Percentiles rank a stretch among this genome's conserved stretches.
These are phyloP conservation scores for Aphodius sticticus DNA, from an alignment of 2,888 invertebrate genomes.

Conservation along the genomic window DNA sequence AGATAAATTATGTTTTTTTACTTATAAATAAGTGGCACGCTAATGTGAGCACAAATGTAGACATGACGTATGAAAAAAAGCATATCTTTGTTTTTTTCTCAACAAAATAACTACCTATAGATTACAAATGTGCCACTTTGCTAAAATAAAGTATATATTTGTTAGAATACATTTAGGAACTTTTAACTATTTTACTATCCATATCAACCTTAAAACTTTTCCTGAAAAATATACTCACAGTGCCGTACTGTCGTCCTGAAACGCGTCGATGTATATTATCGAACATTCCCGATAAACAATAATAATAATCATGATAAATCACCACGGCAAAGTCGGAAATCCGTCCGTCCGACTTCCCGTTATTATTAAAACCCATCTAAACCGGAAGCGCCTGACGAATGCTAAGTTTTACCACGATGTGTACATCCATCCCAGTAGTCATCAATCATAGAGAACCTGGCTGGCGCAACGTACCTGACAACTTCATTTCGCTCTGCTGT, in stretches of 20 bases:
- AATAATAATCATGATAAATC: neutral
- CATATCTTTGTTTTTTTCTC: too few relatives aligned
- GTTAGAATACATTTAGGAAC: too few relatives aligned
- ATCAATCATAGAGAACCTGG: slow-evolving; percentile 4
- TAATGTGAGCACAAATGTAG: too few relatives aligned
- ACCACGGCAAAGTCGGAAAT: neutral
- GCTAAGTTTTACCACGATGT: neutral
- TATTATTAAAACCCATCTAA: neutral
- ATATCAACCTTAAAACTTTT: too few relatives aligned
- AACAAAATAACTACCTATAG: too few relatives aligned
- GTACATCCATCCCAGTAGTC: neutral
- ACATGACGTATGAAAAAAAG: too few relatives aligned
- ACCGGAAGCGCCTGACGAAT: neutral
- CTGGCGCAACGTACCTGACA: slow-evolving; percentile 4
- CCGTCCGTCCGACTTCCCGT: neutral
- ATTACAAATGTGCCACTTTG: too few relatives aligned
- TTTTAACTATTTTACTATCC: too few relatives aligned
- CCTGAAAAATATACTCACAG: too few relatives aligned
- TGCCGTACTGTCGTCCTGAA: neutral
- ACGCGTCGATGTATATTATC: neutral
- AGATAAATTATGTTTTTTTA: too few relatives aligned
- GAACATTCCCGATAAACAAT: neutral
- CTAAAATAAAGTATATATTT: too few relatives aligned
- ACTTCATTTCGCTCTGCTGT: neutral
- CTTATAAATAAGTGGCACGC: too few relatives aligned